Conservation (phyloP, 2,888 invertebrate species). For the Hoplodrina ambigua region DNA sequence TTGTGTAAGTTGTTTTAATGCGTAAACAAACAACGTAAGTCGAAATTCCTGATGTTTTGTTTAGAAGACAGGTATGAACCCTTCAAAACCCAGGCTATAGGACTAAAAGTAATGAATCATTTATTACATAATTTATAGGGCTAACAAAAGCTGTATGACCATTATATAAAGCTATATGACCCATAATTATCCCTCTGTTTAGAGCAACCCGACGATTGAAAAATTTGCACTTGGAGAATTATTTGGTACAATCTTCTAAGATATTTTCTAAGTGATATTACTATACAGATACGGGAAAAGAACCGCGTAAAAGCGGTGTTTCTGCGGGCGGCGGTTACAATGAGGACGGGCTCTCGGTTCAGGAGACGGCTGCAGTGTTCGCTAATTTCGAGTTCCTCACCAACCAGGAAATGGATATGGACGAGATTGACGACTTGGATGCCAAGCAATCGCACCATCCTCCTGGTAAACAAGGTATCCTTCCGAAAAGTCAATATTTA, state of each 20-base stretch:
- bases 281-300: conserved; percentile 67
- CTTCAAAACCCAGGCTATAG: no score
- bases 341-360: conserved; percentile 85
- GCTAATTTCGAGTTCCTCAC: conserved; percentile 98
- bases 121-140: neutral
- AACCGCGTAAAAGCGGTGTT: conserved; percentile 80
- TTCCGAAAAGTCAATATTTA: neutral
- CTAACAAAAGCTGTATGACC: no score
- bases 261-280: conserved; percentile 11
- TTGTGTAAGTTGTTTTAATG: neutral
- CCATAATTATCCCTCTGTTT: no score
- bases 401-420: conserved; percentile 96
- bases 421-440: conserved; percentile 96
- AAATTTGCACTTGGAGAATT: neutral
- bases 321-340: conserved; percentile 81
- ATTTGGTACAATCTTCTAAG: neutral
- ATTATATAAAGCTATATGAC: no score
- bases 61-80: neutral
- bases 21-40: neutral
- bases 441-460: conserved; percentile 88
- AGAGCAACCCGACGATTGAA: no score
- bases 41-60: neutral
- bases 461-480: conserved; percentile 82
- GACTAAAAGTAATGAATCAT: no score
- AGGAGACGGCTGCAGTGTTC: conserved; percentile 96